A percentile compares a stretch with the other conserved stretches of the same genome.
phyloP scores from a whole-genome alignment of 2,888 invertebrate genomes.

The Caradrina clavipalpis region DNA sequence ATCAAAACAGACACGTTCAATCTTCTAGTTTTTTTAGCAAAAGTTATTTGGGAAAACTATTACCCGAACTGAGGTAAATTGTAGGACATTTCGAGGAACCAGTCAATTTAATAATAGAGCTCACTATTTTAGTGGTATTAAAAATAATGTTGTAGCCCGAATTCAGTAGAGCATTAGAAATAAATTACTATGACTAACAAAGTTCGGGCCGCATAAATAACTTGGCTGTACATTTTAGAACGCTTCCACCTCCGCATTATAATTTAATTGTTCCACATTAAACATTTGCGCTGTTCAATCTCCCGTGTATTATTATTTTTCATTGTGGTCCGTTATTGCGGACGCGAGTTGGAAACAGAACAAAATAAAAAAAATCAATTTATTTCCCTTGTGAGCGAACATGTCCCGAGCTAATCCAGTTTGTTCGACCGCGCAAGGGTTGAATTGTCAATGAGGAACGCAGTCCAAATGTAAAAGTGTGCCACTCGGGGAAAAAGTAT shows the following conservation, averaged over 20 bases:
- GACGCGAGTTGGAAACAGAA: constrained; percentile 82
- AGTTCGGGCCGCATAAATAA: constrained; percentile 31
- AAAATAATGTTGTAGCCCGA: not conserved
- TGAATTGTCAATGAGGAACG: constrained; percentile 89
- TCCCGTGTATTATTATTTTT: constrained; percentile 83
- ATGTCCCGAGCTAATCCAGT: constrained; percentile 89
- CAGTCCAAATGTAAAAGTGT: constrained; percentile 87
- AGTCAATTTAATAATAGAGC: not conserved
- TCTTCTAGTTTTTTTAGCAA: not conserved
- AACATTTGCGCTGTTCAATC: constrained; percentile 78
- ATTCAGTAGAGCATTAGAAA: constrained; percentile 35
- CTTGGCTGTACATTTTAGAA: constrained; percentile 35
- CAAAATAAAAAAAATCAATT: constrained; percentile 88
- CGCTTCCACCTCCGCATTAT: constrained; percentile 49
- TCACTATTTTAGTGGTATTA: not conserved
- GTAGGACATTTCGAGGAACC: constrained; percentile 6
- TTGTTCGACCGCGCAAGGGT: constrained; percentile 90
- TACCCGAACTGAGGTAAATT: constrained; percentile 1
- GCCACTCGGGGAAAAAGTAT: constrained; percentile 82
- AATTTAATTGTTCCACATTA: constrained; percentile 64
- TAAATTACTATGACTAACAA: constrained; percentile 31
- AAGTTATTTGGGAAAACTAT: not conserved
- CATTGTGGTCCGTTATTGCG: constrained; percentile 84
- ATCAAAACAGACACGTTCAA: constrained; percentile 5
- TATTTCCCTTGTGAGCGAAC: constrained; percentile 88